Base-by-base conservation (phyloP, 1,140 invertebrate species). In the Nephila pilipes region DNA sequence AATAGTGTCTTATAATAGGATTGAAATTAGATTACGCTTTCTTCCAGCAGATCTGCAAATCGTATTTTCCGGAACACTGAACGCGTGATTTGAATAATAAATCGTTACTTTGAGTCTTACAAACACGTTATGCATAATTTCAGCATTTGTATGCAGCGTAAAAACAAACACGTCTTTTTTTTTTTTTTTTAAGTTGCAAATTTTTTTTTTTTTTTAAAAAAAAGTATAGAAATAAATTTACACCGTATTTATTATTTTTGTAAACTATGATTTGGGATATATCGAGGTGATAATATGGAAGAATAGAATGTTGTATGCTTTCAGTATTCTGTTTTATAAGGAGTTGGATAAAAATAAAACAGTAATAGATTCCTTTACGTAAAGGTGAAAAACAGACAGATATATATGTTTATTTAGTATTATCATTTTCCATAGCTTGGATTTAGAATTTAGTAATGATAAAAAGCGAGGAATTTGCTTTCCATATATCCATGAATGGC, bases 121-220 rank as follows among this genome's bases (percentile, higher is more conserved):
- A 65, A 65, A 65, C 60, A 65, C n/a, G 60, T 65, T 65, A 65
- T 25, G 60, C 60, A 65, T 65, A 65, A 80, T 80, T 80, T 22
- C 32, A 29, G 38, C 38, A 46, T 80, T 80, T 80, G 75, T 46
- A 38, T 80, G 75, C 38, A 32, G 75, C 32, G 32, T 80, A n/a
- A 36, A 80, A 36, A 80, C 75, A 80, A 80, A 80, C 32, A 36
- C 32, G 8, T 38, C 38, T 3, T 38, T 80, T 36, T 79, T n/a
- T n/a, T 46, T 46, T 46, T n/a, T 46, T 46, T 46, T 80, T 16
- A 38, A 29, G 38, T 38, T 38, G 22, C 38, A 29, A n/a, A n/a
- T n/a, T n/a, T n/a, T n/a, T n/a, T n/a, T n/a, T n/a, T n/a, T n/a
- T n/a, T 22, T 20, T 80, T 18, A 38, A 10, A 46, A 36, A 46